A percentile compares a stretch with the other conserved stretches of the same genome.
Evolutionary conservation across 2,113 vertebrate genomes (phyloP).

Genomic region (Scomber scombrus): DNA sequence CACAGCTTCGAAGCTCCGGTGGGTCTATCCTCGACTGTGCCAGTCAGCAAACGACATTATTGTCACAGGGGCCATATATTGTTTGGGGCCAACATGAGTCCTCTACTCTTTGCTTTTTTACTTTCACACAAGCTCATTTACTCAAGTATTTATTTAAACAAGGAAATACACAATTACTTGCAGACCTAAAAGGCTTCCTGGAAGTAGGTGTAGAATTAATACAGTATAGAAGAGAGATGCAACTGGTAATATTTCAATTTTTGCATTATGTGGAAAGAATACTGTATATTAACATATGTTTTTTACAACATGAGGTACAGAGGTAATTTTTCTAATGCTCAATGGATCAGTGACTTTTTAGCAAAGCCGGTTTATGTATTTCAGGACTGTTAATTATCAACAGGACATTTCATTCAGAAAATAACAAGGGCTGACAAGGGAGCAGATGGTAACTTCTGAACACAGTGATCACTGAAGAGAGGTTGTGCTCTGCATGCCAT

Average conservation of each 20-base stretch:
- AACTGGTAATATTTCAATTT: background rate
- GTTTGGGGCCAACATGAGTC: conserved; percentile 45
- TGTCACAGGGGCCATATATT: conserved; percentile 53
- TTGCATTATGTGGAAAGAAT: background rate
- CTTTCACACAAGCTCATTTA: conserved; percentile 63
- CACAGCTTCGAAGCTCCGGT: conserved; percentile 50
- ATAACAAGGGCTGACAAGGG: background rate
- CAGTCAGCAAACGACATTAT: conserved; percentile 42
- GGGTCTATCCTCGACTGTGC: conserved; percentile 29
- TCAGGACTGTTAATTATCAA: background rate
- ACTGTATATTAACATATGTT: no score
- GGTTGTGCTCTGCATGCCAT: background rate
- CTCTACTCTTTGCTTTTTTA: conserved; percentile 25
- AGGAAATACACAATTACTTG: conserved; percentile 62
- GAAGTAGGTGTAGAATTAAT: conserved; percentile 34
- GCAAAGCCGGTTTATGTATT: background rate
- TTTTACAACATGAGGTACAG: no score
- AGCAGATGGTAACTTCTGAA: conserved; percentile 3
- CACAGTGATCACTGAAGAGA: background rate
- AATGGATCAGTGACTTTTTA: background rate
- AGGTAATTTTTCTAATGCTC: background rate
- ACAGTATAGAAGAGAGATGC: conserved; percentile 17
- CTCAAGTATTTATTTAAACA: conserved; percentile 75
- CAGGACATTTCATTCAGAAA: background rate
- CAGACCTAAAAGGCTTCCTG: conserved; percentile 42